These are phyloP conservation scores for Halcyon senegalensis DNA, from an alignment of 2,113 vertebrate genomes.

Conservation along the genomic window DNA sequence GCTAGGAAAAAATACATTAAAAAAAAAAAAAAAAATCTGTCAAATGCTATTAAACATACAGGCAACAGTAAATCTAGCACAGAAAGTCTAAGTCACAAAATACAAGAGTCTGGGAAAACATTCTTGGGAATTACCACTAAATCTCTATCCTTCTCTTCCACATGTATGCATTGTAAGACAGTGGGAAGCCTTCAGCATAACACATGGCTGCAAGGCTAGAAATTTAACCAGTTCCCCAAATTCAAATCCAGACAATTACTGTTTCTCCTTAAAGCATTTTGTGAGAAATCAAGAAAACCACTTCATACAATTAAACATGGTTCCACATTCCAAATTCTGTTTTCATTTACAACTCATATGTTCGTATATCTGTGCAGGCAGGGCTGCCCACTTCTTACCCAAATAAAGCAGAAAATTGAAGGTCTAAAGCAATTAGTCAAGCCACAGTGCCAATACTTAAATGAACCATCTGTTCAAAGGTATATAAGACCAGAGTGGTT, in stretches of 20 bases:
- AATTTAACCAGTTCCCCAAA: not conserved
- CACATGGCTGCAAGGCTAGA: not conserved
- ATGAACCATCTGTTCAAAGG: conserved; percentile 64
- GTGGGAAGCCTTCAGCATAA: not conserved
- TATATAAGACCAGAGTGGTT: not conserved
- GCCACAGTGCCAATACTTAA: conserved; percentile 37
- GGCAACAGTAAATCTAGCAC: not conserved
- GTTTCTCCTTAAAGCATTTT: not conserved
- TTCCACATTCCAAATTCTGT: not conserved
- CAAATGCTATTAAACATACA: not conserved
- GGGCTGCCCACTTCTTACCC: conserved; percentile 36
- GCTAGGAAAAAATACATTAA: not conserved
- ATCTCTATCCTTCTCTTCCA: not conserved
- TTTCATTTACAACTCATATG: conserved; percentile 32
- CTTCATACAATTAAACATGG: not conserved
- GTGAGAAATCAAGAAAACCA: not conserved
- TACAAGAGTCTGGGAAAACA: not conserved
- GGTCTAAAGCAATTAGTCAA: conserved; percentile 52
- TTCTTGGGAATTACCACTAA: not conserved
- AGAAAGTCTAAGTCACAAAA: not conserved
- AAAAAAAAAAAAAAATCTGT: not conserved
- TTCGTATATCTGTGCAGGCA: not conserved
- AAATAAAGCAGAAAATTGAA: conserved; percentile 28
- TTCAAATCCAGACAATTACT: not conserved
- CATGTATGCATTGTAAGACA: not conserved